phyloP scores from a whole-genome alignment of 1,140 invertebrate genomes.

The Aethina tumida region DNA sequence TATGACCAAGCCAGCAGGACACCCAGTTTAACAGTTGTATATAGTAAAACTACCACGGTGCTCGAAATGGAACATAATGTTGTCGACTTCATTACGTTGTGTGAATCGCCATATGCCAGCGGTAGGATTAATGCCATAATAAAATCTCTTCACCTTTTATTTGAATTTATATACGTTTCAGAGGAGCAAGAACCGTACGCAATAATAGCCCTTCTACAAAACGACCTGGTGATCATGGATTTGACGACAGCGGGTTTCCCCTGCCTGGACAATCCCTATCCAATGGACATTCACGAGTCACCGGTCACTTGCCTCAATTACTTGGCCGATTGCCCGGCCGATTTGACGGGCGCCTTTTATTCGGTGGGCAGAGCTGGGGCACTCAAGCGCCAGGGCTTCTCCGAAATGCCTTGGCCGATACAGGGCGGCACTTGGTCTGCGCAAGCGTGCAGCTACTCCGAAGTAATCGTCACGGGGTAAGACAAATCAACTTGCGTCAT shows the following conservation, averaged over 20 bases:
- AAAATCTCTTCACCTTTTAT: neutral
- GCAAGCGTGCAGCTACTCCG: conserved; percentile 88
- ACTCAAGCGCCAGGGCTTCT: conserved; percentile 66
- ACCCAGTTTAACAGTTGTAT: conserved; percentile 92
- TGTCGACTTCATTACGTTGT: conserved; percentile 91
- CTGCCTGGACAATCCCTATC: conserved; percentile 98
- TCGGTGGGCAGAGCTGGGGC: conserved; percentile 40
- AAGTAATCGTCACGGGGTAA: conserved; percentile 92
- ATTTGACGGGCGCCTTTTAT: conserved; percentile 87
- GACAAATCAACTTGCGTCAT: conserved; percentile 7
- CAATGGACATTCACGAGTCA: conserved; percentile 98
- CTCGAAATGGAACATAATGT: conserved; percentile 99
- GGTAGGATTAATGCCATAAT: conserved; percentile 47
- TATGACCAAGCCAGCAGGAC: conserved; percentile 81
- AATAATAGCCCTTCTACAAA: conserved; percentile 92
- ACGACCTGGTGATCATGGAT: conserved; percentile 97
- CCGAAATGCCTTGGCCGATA: conserved; percentile 92
- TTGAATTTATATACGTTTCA: conserved; percentile 35
- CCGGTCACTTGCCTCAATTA: conserved; percentile 93
- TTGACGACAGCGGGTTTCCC: conserved; percentile 90
- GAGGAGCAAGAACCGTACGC: conserved; percentile 96
- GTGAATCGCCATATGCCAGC: conserved; percentile 85
- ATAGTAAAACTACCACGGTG: conserved; percentile 90
- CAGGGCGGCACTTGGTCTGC: conserved; percentile 92
- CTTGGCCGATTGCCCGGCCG: conserved; percentile 93